A percentile compares a stretch with the other conserved stretches of the same genome.
phyloP scores from a whole-genome alignment of 2,797 vertebrate species.

The Erethizon dorsatum region DNA sequence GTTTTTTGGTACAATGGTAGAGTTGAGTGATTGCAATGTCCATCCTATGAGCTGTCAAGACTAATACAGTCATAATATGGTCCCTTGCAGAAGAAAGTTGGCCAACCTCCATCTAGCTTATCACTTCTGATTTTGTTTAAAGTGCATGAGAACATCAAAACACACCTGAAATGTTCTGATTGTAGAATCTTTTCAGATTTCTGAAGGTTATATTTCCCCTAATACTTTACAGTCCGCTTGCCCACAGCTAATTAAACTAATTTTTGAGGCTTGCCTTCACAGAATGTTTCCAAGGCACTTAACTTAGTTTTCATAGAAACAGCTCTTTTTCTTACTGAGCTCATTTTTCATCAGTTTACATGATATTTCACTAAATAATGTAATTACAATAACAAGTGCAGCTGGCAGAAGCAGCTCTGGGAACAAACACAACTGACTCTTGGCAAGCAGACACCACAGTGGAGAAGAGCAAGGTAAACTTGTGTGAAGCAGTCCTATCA shows the following conservation, averaged over 20 bases:
- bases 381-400: slow-evolving; percentile 84
- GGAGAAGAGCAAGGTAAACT: slow-evolving; percentile 62
- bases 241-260: slow-evolving; percentile 71
- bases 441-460: slow-evolving; percentile 68
- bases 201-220: not conserved
- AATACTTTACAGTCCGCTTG: not conserved
- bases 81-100: not conserved
- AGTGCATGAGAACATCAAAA: not conserved
- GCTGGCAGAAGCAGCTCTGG: slow-evolving; percentile 82
- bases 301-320: slow-evolving; percentile 79
- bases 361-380: slow-evolving; percentile 84
- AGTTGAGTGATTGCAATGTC: not conserved
- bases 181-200: not conserved
- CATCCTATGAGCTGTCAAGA: not conserved
- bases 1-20: not conserved
- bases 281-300: slow-evolving; percentile 74
- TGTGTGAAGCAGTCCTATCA: not conserved
- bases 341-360: slow-evolving; percentile 85
- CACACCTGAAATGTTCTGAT: not conserved
- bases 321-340: slow-evolving; percentile 77
- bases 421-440: slow-evolving; percentile 72
- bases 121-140: not conserved
- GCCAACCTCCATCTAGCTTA: not conserved
- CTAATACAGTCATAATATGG: not conserved
- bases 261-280: slow-evolving; percentile 53